Evolutionary conservation across 1,140 invertebrate genomes (phyloP), one percentile per base, ranked within the genome.

Genomic region (Mya arenaria): DNA sequence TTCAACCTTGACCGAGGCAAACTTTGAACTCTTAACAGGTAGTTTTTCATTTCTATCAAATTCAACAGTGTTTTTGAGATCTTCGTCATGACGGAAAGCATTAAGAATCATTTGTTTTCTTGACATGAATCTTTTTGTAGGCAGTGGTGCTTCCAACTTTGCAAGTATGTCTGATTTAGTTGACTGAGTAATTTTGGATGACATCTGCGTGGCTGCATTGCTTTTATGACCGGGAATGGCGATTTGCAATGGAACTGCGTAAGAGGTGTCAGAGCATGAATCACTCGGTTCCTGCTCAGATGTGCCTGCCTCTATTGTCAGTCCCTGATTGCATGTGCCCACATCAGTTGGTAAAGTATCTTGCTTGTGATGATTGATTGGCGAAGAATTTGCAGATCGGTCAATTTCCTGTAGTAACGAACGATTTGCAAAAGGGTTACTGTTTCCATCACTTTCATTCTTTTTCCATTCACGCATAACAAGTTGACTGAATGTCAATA

Each of bases 101-200:
- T 37, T 85, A 39, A 85, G 71, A 44, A 85, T 85, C 65, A 82
- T 85, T 34, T 85, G 84, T 68, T 85, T 85, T 44, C 74, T 44
- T 1, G 79, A 85, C 56, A 73, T 72, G 4, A 81, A 25, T 71
- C 72, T 80, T 66, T 82, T 82, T 6, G 68, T n/a, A 39, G 41
- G 17, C 36, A 23, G n/a, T n/a, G n/a, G n/a, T n/a, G n/a, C n/a
- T n/a, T n/a, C n/a, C n/a, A n/a, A n/a, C n/a, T n/a, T n/a, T n/a
- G n/a, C n/a, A n/a, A n/a, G n/a, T n/a, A n/a, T n/a, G n/a, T n/a
- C n/a, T n/a, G n/a, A n/a, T n/a, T n/a, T n/a, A n/a, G n/a, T n/a
- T n/a, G n/a, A n/a, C n/a, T n/a, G n/a, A n/a, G n/a, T n/a, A n/a
- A n/a, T n/a, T n/a, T n/a, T n/a, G n/a, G n/a, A n/a, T n/a, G n/a